Evolutionary conservation across 2,888 invertebrate genomes (phyloP), one percentile per base, ranked within the genome.

Genomic region (Augochlorella aurata): DNA sequence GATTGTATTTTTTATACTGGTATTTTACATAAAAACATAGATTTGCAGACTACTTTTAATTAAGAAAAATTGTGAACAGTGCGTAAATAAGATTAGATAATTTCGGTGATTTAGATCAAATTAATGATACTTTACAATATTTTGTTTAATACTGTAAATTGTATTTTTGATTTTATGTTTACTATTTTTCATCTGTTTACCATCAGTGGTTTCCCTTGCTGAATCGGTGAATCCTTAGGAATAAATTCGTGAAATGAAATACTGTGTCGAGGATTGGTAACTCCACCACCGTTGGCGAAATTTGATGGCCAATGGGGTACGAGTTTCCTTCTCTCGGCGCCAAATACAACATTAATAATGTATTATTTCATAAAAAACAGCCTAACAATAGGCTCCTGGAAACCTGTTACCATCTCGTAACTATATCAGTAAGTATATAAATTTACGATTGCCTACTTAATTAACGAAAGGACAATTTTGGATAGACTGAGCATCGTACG

Each of bases 231-330:
- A 52, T 68, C 70, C 65, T 38, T n/a, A 67, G 7, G 49, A 50
- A 29, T 52, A 66, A 65, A 54, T 45, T 61, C 29, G n/a, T 49
- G 16, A 66, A 76, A 54, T 14, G 65, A 74, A 82, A 84, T 82
- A 87, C 84, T 85, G 92, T 88, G 88, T 89, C 90, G 91, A 95
- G 96, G 96, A 94, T 94, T 96, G 96, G 96, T 96, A 96, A 96
- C 96, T 96, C 96, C 96, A 96, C 96, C 96, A 96, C 96, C 96
- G 96, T 96, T 96, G 96, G 96, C 96, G 94, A 94, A 91, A 90
- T 93, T 87, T 90, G 91, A 93, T 92, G 94, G 96, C 96, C 96
- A 96, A 96, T 96, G 96, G 96, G 95, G 95, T 96, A 95, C 94
- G 96, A 96, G 96, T 96, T 96, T 96, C 96, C 95, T 94, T 94